These are phyloP conservation scores for Netelia virgata DNA, from an alignment of 2,888 invertebrate genomes.

Conservation along the genomic window DNA sequence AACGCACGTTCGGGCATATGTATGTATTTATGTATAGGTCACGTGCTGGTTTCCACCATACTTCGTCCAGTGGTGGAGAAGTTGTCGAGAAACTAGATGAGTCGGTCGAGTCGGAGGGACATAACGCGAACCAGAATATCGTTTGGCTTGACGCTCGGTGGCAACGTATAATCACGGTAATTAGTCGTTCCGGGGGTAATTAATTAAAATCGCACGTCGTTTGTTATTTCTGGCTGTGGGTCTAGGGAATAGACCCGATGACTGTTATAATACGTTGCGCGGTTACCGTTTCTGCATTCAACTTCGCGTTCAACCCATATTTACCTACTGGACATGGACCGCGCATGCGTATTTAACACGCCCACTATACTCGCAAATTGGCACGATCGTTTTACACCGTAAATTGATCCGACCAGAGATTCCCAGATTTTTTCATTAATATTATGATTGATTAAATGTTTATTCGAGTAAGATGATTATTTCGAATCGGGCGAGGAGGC, in stretches of 20 bases:
- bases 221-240: constrained; percentile 77
- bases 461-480: too few species aligned
- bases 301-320: constrained; percentile 33
- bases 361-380: constrained; percentile 7
- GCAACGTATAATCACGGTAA: constrained; percentile 81
- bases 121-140: constrained; percentile 41
- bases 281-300: constrained; percentile 22
- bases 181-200: constrained; percentile 78
- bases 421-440: too few species aligned
- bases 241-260: constrained; percentile 48
- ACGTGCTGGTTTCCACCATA: background rate
- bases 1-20: too few species aligned
- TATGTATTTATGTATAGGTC: too few species aligned
- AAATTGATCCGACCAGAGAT: too few species aligned
- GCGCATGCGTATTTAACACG: background rate
- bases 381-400: constrained; percentile 23
- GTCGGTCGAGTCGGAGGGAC: constrained; percentile 11
- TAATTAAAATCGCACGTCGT: constrained; percentile 82
- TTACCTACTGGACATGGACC: constrained; percentile 16
- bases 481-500: too few species aligned
- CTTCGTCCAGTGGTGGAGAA: constrained; percentile 12
- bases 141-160: constrained; percentile 73
- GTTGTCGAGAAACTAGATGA: constrained; percentile 49
- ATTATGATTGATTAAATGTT: too few species aligned
- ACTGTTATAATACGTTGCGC: constrained; percentile 61